Percentiles rank a stretch among this genome's conserved stretches.
Conservation (phyloP, 1,140 invertebrate genomes). For the Venturia canescens region DNA sequence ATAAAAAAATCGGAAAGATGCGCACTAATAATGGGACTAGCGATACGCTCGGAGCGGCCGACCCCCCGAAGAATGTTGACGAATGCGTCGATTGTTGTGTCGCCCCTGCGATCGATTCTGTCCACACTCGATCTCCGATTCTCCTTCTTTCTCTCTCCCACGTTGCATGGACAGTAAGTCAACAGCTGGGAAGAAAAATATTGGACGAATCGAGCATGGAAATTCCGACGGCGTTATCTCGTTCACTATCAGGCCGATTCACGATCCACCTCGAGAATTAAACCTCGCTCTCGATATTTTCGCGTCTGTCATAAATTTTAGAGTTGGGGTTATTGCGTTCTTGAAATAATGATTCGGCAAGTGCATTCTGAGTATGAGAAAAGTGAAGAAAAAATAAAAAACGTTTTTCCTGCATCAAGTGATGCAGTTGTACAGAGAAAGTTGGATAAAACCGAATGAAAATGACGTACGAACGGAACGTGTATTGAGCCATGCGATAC, state of each 20-base stretch:
- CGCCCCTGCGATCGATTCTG: neutral
- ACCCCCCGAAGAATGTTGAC: neutral
- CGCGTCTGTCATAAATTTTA: neutral
- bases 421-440: too few species aligned
- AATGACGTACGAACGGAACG: too few species aligned
- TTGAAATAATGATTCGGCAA: neutral
- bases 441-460: too few species aligned
- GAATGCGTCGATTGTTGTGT: neutral
- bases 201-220: neutral
- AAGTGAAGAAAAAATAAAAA: neutral
- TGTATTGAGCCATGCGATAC: too few species aligned
- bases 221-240: conserved; percentile 5
- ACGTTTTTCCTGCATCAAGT: too few species aligned
- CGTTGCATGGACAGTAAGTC: neutral
- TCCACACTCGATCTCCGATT: neutral
- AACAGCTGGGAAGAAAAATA: neutral
- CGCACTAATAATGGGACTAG: too few species aligned
- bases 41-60: neutral
- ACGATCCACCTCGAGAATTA: neutral
- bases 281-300: neutral
- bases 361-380: neutral
- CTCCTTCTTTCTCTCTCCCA: neutral
- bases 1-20: too few species aligned
- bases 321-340: neutral
- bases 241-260: conserved; percentile 1